phyloP scores from a whole-genome alignment of 2,888 invertebrate genomes.

The Mellilla xanthometata region DNA sequence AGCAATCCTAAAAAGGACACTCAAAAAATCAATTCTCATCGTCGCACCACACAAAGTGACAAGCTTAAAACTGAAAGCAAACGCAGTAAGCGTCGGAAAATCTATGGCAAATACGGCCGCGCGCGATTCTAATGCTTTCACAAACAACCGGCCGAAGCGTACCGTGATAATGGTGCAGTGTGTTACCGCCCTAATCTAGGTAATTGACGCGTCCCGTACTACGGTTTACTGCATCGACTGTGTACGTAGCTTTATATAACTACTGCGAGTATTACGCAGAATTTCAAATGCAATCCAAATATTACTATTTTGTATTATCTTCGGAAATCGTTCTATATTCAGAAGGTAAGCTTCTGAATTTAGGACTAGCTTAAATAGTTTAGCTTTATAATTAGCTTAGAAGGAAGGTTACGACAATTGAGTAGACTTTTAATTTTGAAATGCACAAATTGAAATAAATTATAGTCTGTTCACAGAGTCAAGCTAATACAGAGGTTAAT shows the following conservation, averaged over 20 bases:
- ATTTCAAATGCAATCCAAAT: no score
- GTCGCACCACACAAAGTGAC: conserved; percentile 66
- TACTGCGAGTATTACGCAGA: background rate
- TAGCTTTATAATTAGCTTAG: no score
- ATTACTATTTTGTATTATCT: no score
- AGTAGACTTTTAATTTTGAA: no score
- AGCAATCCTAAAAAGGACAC: conserved; percentile 2
- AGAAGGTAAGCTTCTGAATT: no score
- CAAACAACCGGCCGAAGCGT: conserved; percentile 49
- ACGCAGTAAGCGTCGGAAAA: conserved; percentile 59
- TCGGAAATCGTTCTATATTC: no score
- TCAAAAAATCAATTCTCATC: conserved; percentile 35
- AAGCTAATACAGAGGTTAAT: no score
- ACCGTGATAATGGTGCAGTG: conserved; percentile 30
- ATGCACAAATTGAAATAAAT: no score
- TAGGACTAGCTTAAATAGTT: no score
- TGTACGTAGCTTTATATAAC: conserved; percentile 6
- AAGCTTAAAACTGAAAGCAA: conserved; percentile 68
- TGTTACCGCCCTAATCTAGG: conserved; percentile 25
- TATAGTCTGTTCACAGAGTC: no score
- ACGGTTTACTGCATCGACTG: conserved; percentile 12
- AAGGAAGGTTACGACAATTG: no score
- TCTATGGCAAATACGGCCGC: conserved; percentile 65
- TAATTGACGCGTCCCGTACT: conserved; percentile 21
- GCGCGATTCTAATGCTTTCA: conserved; percentile 64